Evolutionary conservation across 2,888 invertebrate genomes (phyloP), one percentile per base, ranked within the genome.

Genomic region (Minunthozetes semirufus): DNA sequence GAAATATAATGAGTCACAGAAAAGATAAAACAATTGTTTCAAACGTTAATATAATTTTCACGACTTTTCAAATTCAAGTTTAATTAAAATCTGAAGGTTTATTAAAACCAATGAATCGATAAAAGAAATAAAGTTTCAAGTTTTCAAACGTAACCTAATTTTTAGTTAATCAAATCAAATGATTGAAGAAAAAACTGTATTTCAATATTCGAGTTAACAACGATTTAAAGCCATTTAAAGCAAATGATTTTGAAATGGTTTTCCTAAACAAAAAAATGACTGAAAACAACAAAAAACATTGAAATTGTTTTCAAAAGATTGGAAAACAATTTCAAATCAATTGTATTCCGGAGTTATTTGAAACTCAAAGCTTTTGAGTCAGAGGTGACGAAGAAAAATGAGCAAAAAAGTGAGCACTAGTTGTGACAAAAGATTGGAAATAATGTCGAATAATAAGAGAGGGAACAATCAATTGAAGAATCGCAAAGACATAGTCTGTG

Each of bases 161-260:
- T 56, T 4, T 22, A 25, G 19, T 6, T 25, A 19, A 50, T 56
- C 11, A 17, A 50, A 19, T 50, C 6, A 50, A 9, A 5, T 5
- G 50, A 56, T 56, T 9, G 19, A 56, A 56, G 11, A 13, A 19
- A 56, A 25, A 13, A 19, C 2, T 50, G 50, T 25, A 19, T 56
- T 22, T 56, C 19, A 56, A 56, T 56, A 56, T 22, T 56, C 11
- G 25, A 50, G 50, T 50, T 56, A 56, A 56, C 25, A 56, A 56
- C 56, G 25, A 56, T 56, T 56, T 56, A 56, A 56, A 56, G 56
- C 1, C 25, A 56, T 42, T 56, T 56, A 56, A 56, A 56, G 56
- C 13, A 3, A 56, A 13, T 56, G 56, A 1, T 22, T 22, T 56
- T 25, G 22, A 56, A 56, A 22, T 56, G 25, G 22, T 22, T 56